Evolutionary conservation across 2,113 vertebrate species (phyloP).

Genomic region (Illadopsis cleaveri): DNA sequence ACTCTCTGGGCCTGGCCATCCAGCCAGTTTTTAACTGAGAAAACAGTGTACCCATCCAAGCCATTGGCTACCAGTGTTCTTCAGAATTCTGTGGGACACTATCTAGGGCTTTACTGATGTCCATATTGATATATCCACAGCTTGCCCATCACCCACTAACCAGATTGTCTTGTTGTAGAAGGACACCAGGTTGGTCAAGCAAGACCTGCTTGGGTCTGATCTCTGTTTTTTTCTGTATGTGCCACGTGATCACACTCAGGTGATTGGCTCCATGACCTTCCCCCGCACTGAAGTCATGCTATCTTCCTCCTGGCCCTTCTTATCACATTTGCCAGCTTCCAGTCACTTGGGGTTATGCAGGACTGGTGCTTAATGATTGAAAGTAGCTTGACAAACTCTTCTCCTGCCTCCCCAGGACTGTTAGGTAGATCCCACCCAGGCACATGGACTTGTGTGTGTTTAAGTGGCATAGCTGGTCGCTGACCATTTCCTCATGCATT

Average conservation of each 20-base stretch:
- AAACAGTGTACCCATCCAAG: not conserved
- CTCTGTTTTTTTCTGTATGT: not conserved
- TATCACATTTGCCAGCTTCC: not conserved
- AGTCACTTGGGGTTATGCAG: not conserved
- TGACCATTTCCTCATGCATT: not conserved
- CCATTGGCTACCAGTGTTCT: not conserved
- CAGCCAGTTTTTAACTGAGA: not conserved
- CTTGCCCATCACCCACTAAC: too few species aligned
- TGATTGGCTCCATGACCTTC: not conserved
- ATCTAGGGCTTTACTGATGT: not conserved
- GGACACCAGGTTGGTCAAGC: not conserved
- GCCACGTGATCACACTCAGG: not conserved
- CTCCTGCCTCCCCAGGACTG: fast-evolving
- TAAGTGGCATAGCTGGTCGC: fast-evolving
- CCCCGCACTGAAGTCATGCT: not conserved
- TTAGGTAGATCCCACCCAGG: not conserved
- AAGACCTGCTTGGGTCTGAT: not conserved
- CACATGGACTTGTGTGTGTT: not conserved
- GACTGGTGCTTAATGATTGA: not conserved
- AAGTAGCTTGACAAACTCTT: not conserved
- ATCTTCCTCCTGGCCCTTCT: not conserved
- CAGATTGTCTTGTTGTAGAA: not conserved
- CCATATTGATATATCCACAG: not conserved
- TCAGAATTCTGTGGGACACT: not conserved
- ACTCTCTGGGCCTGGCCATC: not conserved